Percentiles rank a stretch among this genome's conserved stretches.
phyloP scores from a whole-genome alignment of 2,888 invertebrate genomes.

The Leucophenga montana region DNA sequence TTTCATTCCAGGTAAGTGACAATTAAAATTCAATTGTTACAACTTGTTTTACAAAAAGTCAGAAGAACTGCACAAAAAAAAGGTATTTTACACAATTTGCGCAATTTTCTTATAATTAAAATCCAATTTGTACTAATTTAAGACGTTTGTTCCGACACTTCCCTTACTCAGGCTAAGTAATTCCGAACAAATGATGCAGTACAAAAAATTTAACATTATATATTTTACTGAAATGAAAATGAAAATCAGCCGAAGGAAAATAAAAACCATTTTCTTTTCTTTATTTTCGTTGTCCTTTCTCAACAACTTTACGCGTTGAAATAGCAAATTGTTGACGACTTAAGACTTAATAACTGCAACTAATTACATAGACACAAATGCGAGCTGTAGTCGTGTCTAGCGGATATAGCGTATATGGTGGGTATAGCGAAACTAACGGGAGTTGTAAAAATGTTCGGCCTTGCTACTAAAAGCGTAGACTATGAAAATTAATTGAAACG shows the following conservation, averaged over 20 bases:
- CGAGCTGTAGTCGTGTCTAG: no score
- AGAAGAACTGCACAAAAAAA: no score
- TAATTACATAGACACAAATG: conserved; percentile 52
- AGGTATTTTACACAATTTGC: no score
- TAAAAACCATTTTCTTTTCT: conserved; percentile 36
- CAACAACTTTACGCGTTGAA: background rate
- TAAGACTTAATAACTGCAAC: conserved; percentile 44
- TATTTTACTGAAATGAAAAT: no score
- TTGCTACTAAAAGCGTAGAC: conserved; percentile 33
- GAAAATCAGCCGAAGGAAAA: conserved; percentile 12
- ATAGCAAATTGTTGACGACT: conserved; percentile 30
- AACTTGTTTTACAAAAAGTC: background rate
- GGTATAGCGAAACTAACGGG: background rate
- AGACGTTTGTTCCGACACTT: conserved; percentile 47
- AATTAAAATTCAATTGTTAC: conserved; percentile 44
- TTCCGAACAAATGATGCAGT: no score
- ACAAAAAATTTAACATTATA: no score
- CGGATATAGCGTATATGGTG: no score
- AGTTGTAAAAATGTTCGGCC: background rate
- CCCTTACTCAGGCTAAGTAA: no score
- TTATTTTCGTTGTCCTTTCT: conserved; percentile 20
- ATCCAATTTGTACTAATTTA: conserved; percentile 54
- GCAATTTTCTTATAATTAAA: conserved; percentile 47
- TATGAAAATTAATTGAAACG: conserved; percentile 67
- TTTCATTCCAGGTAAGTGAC: conserved; percentile 22